Base-by-base conservation (phyloP, 2,888 invertebrate species). In the Abrostola tripartita region DNA sequence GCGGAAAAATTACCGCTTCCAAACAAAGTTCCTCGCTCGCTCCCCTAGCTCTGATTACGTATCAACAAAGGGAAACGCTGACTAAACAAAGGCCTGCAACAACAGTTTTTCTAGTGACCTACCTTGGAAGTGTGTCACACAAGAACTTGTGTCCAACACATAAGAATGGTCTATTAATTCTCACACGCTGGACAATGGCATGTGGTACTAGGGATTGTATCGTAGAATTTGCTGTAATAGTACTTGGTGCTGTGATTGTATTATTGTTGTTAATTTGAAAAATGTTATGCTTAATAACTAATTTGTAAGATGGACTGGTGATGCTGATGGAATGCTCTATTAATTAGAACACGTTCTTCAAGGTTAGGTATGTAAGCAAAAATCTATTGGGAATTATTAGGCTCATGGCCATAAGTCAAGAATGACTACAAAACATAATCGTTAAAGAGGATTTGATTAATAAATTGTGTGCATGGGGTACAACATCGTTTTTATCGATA, bases 41-140 rank as follows among this genome's bases (percentile, higher is more conserved):
- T 37, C 36, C 53, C 53, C 61, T 37, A 44, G 65, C 58, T 50
- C 61, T 64, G 71, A 68, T 66, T 64, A 61, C 64, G 49, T 65
- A 71, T 65, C 56, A 68, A 71, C 66, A 79, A 71, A 72, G 65
- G 0, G 2, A 64, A 75, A 42, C 58, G 66, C 52, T 55, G 58
- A 47, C 71, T 65, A 61, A 58, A 73, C 74, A 75, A 78, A 75
- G 69, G 74, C 47, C 57, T 55, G 51, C 11, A 47, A 70, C 55
- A 68, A 60, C 65, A 67, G 68, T 77, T 79, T 74, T 79, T 76
- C 61, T 52, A 74, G 60, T 57, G 61, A 74, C 74, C 67, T 60
- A 71, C 56, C 81, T 76, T 64, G 36, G 40, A 80, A 80, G 65
- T 67, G 66, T 72, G 71, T 67, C 78, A 78, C 59, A 70, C 51